phyloP scores from a whole-genome alignment of 1,140 invertebrate genomes.

The Leptinotarsa defecta region DNA sequence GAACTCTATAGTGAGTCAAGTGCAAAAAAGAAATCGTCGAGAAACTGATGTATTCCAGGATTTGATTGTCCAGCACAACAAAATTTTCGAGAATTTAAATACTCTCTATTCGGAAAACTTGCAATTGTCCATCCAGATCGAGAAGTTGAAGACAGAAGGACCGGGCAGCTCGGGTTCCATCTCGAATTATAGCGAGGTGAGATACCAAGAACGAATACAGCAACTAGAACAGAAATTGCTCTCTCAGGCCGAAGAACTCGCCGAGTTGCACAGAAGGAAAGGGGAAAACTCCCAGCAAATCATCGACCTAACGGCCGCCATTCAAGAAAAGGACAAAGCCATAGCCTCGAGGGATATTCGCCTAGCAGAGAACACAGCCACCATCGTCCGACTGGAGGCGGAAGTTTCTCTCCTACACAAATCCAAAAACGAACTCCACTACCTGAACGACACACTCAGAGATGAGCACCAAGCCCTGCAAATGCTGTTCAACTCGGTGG shows the following conservation, averaged over 20 bases:
- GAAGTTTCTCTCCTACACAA: slow-evolving; percentile 70
- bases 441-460: slow-evolving; percentile 82
- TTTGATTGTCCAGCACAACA: slow-evolving; percentile 73
- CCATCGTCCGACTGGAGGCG: slow-evolving; percentile 67
- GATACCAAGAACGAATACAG: slow-evolving; percentile 60
- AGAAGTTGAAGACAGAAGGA: slow-evolving; percentile 70
- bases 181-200: slow-evolving; percentile 11
- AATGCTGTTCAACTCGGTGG: slow-evolving; percentile 83
- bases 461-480: slow-evolving; percentile 96
- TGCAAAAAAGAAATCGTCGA: slow-evolving; percentile 63
- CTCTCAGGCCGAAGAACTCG: slow-evolving; percentile 88
- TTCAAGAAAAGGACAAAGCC: slow-evolving; percentile 85
- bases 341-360: slow-evolving; percentile 72
- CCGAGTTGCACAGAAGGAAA: slow-evolving; percentile 83
- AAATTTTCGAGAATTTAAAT: slow-evolving; percentile 81
- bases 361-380: slow-evolving; percentile 71
- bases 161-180: slow-evolving; percentile 49
- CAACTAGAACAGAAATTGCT: slow-evolving; percentile 84
- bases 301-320: slow-evolving; percentile 82
- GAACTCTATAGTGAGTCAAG: slow-evolving; percentile 61
- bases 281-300: slow-evolving; percentile 93
- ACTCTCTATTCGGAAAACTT: slow-evolving; percentile 80
- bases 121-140: slow-evolving; percentile 81
- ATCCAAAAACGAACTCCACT: slow-evolving; percentile 74
- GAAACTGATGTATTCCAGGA: slow-evolving; percentile 66